Evolutionary conservation across 1,140 invertebrate genomes (phyloP).

Genomic region (Plutomurus gul): DNA sequence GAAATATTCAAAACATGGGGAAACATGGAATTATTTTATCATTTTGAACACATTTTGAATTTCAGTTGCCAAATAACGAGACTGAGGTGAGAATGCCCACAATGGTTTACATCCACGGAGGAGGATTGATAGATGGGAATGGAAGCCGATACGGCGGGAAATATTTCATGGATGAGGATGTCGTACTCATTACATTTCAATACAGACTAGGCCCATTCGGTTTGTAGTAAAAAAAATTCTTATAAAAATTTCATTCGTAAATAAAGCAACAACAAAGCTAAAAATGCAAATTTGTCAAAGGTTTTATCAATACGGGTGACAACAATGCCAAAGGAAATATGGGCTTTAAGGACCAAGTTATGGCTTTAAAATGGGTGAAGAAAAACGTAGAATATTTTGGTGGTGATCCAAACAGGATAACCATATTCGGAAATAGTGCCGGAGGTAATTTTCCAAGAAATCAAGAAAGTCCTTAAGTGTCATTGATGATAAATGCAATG

Average conservation of each 20-base stretch:
- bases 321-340: neutral
- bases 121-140: neutral
- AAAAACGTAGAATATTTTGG: conserved; percentile 56
- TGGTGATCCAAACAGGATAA: conserved; percentile 37
- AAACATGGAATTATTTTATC: conserved; percentile 61
- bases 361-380: conserved; percentile 55
- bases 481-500: too few relatives aligned
- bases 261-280: neutral
- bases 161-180: neutral
- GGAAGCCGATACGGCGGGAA: neutral
- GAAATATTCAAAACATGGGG: neutral
- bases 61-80: conserved; percentile 60
- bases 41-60: conserved; percentile 65
- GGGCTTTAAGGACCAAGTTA: neutral
- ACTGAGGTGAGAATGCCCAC: neutral
- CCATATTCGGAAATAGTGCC: conserved; percentile 40
- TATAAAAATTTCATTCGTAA: neutral
- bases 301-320: neutral
- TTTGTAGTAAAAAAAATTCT: neutral
- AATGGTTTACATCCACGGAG: neutral
- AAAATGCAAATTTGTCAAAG: neutral
- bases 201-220: neutral
- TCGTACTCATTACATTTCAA: neutral
- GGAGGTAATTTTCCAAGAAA: too few relatives aligned
- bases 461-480: too few relatives aligned